Percentiles rank a stretch among this genome's conserved stretches.
phyloP scores from a whole-genome alignment of 92 coral and sea anemone species.

The Epizoanthus stellaris region DNA sequence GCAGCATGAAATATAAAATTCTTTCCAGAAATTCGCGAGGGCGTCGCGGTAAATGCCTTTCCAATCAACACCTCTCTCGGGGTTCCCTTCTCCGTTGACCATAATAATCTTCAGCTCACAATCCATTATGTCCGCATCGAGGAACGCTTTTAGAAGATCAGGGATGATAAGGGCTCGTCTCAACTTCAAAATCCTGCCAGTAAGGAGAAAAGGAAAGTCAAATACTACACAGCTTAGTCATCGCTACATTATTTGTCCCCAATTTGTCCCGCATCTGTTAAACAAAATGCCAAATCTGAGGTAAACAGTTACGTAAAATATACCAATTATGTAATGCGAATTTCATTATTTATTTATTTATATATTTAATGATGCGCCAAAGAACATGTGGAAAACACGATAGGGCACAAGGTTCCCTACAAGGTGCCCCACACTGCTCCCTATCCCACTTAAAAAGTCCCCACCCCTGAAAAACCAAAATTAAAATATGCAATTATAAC shows the following conservation, averaged over 20 bases:
- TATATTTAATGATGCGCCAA: no score
- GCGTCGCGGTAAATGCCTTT: conserved; percentile 74
- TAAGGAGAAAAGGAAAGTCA: not conserved
- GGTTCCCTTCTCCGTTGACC: conserved; percentile 27
- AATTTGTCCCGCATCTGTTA: conserved; percentile 13
- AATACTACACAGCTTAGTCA: conserved; percentile 7
- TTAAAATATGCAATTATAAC: no score
- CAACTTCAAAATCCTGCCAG: conserved; percentile 11
- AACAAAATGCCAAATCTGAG: no score
- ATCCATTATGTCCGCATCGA: conserved; percentile 15
- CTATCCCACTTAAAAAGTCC: no score
- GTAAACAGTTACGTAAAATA: no score
- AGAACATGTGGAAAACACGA: no score
- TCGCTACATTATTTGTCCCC: not conserved
- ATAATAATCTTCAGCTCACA: conserved; percentile 23
- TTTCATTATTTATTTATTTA: no score
- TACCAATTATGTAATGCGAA: no score
- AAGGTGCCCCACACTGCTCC: no score
- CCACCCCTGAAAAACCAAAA: no score
- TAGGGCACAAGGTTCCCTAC: no score
- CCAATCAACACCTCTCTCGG: conserved; percentile 30
- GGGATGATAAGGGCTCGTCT: conserved; percentile 21
- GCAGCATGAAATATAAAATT: conserved; percentile 61
- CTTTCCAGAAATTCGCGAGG: conserved; percentile 65
- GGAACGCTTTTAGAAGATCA: conserved; percentile 22